Conservation (phyloP, 35 echinoderm and acorn worm species). For the Apostichopus japonicus region DNA sequence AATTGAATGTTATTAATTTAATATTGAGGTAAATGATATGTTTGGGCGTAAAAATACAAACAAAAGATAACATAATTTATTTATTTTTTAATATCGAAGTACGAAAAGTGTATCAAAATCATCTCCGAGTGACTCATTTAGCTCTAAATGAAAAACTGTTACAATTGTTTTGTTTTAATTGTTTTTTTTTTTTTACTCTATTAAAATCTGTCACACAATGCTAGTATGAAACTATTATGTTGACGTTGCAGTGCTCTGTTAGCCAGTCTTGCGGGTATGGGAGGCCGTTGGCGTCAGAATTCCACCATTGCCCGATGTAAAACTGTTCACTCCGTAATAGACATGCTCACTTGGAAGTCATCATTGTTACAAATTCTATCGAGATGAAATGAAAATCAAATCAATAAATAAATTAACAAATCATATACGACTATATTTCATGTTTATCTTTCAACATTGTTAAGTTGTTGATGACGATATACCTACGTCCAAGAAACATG, state of each 20-base stretch:
- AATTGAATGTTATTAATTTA: too few relatives aligned
- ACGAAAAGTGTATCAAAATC: constrained; percentile 11
- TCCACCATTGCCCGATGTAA: constrained; percentile 3
- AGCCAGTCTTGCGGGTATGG: neutral
- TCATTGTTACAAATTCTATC: constrained; percentile 86
- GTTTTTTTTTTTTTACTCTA: neutral
- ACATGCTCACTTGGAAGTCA: constrained; percentile 81
- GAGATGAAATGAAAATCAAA: constrained; percentile 30
- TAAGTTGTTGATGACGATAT: too few relatives aligned
- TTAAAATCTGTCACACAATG: neutral
- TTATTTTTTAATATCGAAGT: neutral
- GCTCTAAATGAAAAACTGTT: neutral
- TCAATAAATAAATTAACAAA: neutral
- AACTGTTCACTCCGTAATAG: neutral
- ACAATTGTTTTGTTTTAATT: neutral
- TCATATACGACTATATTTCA: too few relatives aligned
- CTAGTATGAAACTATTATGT: neutral
- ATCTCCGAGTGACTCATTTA: neutral
- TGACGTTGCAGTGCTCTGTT: neutral
- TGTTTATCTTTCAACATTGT: too few relatives aligned
- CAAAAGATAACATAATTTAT: too few relatives aligned
- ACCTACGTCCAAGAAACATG: too few relatives aligned
- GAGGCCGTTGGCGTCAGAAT: neutral
- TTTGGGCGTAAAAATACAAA: too few relatives aligned
- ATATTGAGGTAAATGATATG: too few relatives aligned